Conservation (phyloP, 1,140 invertebrate species). For the Procambarus clarkii region DNA sequence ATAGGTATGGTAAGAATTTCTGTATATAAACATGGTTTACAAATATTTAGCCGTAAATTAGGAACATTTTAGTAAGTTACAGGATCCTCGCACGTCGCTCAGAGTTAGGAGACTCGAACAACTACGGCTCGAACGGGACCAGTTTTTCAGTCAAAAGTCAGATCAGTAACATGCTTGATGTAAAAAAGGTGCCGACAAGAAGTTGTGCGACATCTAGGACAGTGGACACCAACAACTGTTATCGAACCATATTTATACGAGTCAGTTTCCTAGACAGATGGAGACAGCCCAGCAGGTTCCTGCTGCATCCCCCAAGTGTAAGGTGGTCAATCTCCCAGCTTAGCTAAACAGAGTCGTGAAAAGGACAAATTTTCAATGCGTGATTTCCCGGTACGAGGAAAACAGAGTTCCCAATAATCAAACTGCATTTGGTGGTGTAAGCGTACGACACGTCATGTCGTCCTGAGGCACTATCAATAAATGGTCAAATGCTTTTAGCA, state of each 20-base stretch:
- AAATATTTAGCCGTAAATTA: constrained; percentile 17
- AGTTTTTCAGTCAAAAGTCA: not conserved
- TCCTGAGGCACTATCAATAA: not conserved
- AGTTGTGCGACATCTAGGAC: not conserved
- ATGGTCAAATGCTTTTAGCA: not conserved
- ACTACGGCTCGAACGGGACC: not conserved
- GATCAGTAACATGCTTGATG: no score
- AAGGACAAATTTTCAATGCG: constrained; percentile 15
- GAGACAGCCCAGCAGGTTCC: constrained; percentile 14
- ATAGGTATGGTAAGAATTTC: not conserved
- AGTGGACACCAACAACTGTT: not conserved
- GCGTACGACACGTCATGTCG: not conserved
- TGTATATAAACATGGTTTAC: constrained; percentile 14
- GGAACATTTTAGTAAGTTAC: constrained; percentile 5
- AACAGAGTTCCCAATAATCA: not conserved
- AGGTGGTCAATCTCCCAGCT: constrained; percentile 62
- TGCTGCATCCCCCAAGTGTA: not conserved
- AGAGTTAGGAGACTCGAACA: not conserved
- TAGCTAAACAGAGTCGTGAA: constrained; percentile 17
- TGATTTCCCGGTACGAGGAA: constrained; percentile 35
- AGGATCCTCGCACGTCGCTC: not conserved
- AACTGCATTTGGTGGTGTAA: not conserved
- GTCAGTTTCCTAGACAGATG: not conserved
- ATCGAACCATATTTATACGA: not conserved
- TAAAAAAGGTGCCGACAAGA: no score